Evolutionary conservation across 2,888 invertebrate species (phyloP).

Genomic region (Griposia aprilina): DNA sequence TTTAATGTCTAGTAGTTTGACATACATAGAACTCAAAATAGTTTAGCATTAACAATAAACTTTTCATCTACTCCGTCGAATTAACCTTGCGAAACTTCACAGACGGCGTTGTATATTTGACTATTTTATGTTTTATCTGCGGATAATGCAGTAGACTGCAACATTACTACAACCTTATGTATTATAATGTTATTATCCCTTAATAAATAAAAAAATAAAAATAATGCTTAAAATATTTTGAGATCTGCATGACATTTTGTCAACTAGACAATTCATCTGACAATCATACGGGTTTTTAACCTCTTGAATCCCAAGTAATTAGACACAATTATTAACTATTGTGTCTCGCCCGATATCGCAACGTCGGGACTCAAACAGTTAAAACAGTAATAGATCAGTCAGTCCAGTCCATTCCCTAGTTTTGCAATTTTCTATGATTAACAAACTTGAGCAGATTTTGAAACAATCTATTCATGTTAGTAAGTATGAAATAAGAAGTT

Average conservation of each 20-base stretch:
- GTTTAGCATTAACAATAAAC: background rate
- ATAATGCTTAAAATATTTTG: constrained; percentile 12
- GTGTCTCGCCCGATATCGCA: too few species aligned
- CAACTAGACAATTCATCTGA: background rate
- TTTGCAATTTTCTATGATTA: background rate
- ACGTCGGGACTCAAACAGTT: too few species aligned
- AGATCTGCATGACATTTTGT: background rate
- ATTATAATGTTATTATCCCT: too few species aligned
- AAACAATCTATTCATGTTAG: background rate
- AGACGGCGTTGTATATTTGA: background rate
- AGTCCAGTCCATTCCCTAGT: background rate
- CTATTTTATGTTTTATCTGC: background rate
- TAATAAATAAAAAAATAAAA: background rate
- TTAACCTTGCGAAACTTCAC: background rate
- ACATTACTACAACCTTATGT: too few species aligned
- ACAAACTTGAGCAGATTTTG: background rate
- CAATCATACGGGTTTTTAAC: background rate
- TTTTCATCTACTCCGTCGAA: background rate
- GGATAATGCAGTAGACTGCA: too few species aligned
- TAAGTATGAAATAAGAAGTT: background rate
- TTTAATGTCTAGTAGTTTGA: background rate
- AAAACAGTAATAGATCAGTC: background rate
- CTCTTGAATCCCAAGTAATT: too few species aligned
- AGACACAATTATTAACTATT: too few species aligned
- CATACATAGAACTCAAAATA: constrained; percentile 19